Base-by-base conservation (phyloP, 30 jellyfish, hydroid and myxozoan species). In the Pelagia noctiluca region DNA sequence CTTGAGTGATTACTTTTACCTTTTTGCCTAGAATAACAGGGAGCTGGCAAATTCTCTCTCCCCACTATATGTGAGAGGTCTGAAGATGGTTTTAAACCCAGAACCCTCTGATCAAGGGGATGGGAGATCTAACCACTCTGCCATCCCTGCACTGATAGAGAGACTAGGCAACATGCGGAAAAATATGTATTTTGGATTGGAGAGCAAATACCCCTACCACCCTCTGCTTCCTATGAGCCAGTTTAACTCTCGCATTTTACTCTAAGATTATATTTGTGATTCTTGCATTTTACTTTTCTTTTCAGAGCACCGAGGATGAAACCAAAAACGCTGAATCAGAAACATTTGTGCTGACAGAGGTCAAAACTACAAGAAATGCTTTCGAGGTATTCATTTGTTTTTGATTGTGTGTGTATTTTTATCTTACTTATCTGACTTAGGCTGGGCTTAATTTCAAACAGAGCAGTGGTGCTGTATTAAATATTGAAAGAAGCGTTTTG, bases 291-390 rank as follows among this genome's bases (percentile, higher is more conserved):
- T 42, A 42, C 57, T 16, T 16, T 5, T 5, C 57, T 16, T 42
- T 42, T 5, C 57, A 42, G 57, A 42, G 57, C 57, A 42, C 8
- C 57, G 57, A 42, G 16, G 57, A 42, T 16, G 16, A 42, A 5
- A 16, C 8, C 16, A 16, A 42, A 8, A 42, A 42, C 57, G 8
- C 57, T 5, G 16, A 5, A 16, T 8, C 8, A 42, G 57, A 19
- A 25, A 10, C 68, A 10, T 72, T 72, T 30, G 18, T 72, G 52
- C 1, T 72, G 30, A 35, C 47, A 42, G 84, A 72, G 23, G 84
- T 49, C 34, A 47, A 72, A 42, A 72, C 71, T 1, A 72, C 84
- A 3, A 12, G 71, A 48, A 72, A 48, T 25, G 84, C 35, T 19
- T 23, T 23, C 50, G 54, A 35, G 84, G 84, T 70, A 70, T 0